Evolutionary conservation across 2,113 vertebrate species (phyloP), one percentile per base, ranked within the genome.

Genomic region (Recurvirostra avosetta): DNA sequence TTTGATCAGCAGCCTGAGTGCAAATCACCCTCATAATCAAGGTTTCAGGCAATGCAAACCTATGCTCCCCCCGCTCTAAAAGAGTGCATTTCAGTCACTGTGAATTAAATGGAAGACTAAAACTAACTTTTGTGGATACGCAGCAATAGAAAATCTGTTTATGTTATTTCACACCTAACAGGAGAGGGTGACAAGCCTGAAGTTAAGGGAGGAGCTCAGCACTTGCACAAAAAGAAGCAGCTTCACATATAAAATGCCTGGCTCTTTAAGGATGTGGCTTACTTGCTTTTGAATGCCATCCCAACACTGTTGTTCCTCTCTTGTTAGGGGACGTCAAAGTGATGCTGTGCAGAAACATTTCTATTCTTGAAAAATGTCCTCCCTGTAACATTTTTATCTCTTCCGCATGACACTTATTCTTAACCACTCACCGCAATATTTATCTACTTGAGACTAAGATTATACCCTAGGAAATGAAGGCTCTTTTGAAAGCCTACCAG

Each of bases 341-440:
- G 75, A 73, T 80, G 85, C 27, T 0, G 0, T 49, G 56, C 30
- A 91, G 55, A 86, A 92, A 80, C 21, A 47, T 77, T 77, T 94
- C 41, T 56, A 23, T 74, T 90, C 62, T 72, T 92, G 61, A 85
- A 67, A 96, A 72, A 79, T 67, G 61, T 86, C 47, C 78, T 75
- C 70, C 74, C 71, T 36, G 56, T 55, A 85, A 82, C 61, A 77
- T 75, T 93, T 88, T 96, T 71, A 62, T 91, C 41, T 74, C 50
- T 91, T 94, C 80, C 43, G 12, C 86, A 77, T 55, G 63, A 77
- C 80, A 89, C n/a, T 82, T 88, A 90, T 45, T 88, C 86, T 86
- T 90, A 94, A 95, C 71, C 91, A 93, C 32, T 74, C 56, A 77
- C n/a, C 5, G 8, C 76, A 94, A 95, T 80, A 92, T 96, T 91